phyloP scores from a whole-genome alignment of 2,113 vertebrate genomes.

The Ammodramus savannarum region DNA sequence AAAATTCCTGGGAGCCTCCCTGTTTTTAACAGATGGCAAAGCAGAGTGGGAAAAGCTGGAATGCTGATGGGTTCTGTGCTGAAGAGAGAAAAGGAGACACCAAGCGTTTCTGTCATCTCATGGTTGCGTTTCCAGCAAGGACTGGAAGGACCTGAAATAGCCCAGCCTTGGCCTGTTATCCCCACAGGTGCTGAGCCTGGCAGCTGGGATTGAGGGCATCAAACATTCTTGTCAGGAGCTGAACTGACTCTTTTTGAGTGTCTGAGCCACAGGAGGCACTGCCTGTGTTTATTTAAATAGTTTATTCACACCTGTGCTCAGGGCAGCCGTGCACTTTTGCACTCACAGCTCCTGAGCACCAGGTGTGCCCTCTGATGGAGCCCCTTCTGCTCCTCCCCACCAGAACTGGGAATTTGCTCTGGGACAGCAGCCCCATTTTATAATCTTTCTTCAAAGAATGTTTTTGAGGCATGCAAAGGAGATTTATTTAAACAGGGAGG shows the following conservation, averaged over 20 bases:
- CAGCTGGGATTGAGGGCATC: not conserved
- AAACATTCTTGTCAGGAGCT: not conserved
- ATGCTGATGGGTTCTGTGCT: not conserved
- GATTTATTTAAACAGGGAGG: not conserved
- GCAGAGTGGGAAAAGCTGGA: not conserved
- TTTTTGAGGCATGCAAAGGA: not conserved
- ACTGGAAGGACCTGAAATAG: not conserved
- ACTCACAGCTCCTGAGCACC: not conserved
- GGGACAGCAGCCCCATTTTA: not conserved
- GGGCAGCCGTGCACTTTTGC: not conserved
- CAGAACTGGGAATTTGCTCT: not conserved
- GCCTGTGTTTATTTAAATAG: not conserved
- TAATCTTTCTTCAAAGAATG: not conserved
- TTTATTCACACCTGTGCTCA: not conserved
- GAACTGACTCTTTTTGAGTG: not conserved
- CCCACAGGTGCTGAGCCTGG: not conserved
- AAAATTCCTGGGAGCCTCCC: not conserved
- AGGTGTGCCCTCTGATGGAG: not conserved
- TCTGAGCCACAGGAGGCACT: not conserved
- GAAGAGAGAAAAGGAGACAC: not conserved
- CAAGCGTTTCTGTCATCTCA: not conserved
- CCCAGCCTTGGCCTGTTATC: not conserved
- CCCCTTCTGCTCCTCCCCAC: not conserved
- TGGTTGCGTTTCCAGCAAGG: not conserved
- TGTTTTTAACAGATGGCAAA: not conserved